These are phyloP conservation scores for Lacanobia oleracea DNA, from an alignment of 2,888 invertebrate species.

Conservation along the genomic window DNA sequence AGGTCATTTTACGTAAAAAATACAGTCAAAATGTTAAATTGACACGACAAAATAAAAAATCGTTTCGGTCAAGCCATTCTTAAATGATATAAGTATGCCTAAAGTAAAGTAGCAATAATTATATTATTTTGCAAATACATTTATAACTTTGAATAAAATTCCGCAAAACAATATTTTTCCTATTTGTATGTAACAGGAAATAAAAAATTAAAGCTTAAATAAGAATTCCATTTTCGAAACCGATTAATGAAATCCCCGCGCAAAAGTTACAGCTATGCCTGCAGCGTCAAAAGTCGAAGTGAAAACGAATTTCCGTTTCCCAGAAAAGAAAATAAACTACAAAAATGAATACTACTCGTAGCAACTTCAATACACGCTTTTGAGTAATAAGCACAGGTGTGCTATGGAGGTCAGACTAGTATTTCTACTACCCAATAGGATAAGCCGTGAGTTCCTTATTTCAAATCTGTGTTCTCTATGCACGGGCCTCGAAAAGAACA, in stretches of 20 bases:
- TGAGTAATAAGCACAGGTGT: slow-evolving; percentile 48
- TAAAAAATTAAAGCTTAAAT: no score
- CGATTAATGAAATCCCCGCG: slow-evolving; percentile 12
- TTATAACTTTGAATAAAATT: no score
- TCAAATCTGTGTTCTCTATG: slow-evolving; percentile 84
- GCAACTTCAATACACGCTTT: slow-evolving; percentile 40
- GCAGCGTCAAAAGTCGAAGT: slow-evolving; percentile 28
- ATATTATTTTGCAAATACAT: no score
- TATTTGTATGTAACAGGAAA: no score
- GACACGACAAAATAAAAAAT: no score
- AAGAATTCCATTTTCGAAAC: no score
- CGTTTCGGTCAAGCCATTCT: no score
- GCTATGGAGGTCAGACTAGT: slow-evolving; percentile 65
- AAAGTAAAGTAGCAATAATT: no score
- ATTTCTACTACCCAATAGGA: slow-evolving; percentile 76
- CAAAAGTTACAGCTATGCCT: slow-evolving; percentile 22
- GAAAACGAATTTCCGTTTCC: slow-evolving; percentile 36
- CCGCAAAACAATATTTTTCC: no score
- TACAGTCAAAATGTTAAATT: no score
- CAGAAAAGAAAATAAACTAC: slow-evolving; percentile 12
- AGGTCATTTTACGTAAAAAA: no score
- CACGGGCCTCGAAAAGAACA: slow-evolving; percentile 73
- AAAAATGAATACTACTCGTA: slow-evolving; percentile 15
- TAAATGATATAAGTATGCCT: no score
- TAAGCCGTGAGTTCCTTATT: slow-evolving; percentile 81